Evolutionary conservation across 2,797 vertebrate genomes (phyloP).

Genomic region (Gymnodraco acuticeps): DNA sequence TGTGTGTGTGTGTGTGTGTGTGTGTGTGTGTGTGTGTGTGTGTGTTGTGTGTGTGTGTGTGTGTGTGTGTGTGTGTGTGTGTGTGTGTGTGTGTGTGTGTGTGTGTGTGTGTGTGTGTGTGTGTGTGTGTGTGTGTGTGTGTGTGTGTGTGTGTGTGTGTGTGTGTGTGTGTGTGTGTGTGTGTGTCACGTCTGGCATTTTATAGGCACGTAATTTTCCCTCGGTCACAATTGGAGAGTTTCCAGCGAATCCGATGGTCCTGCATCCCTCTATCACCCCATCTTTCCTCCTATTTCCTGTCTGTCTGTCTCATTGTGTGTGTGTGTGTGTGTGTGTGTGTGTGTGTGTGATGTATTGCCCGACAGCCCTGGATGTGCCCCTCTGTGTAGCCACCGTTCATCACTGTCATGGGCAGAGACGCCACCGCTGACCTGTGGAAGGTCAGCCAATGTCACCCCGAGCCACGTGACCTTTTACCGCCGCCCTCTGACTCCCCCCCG

Average conservation of each 20-base stretch:
- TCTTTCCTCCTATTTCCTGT: conserved; percentile 13
- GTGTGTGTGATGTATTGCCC: conserved; percentile 36
- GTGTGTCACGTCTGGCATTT: conserved; percentile 63
- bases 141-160: too few species aligned
- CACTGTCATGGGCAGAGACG: conserved; percentile 80
- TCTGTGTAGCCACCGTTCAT: conserved; percentile 73
- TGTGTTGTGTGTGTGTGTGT: conserved; percentile 5
- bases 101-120: too few species aligned
- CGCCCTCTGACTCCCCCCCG: conserved; percentile 57
- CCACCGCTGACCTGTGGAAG: conserved; percentile 76
- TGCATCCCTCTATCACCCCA: not conserved
- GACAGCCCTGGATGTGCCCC: conserved; percentile 58
- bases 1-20: conserved; percentile 1
- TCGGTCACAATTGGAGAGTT: conserved; percentile 44
- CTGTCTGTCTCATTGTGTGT: not conserved
- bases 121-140: not conserved
- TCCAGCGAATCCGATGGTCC: conserved; percentile 46
- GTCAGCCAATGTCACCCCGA: conserved; percentile 80
- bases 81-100: conserved; percentile 6
- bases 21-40: too few species aligned
- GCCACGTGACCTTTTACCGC: conserved; percentile 77
- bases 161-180: too few species aligned
- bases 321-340: not conserved
- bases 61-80: too few species aligned
- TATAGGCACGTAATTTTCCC: conserved; percentile 58